These are phyloP conservation scores for Rhynchotus rufescens DNA, from an alignment of 2,797 vertebrate species.

Conservation along the genomic window DNA sequence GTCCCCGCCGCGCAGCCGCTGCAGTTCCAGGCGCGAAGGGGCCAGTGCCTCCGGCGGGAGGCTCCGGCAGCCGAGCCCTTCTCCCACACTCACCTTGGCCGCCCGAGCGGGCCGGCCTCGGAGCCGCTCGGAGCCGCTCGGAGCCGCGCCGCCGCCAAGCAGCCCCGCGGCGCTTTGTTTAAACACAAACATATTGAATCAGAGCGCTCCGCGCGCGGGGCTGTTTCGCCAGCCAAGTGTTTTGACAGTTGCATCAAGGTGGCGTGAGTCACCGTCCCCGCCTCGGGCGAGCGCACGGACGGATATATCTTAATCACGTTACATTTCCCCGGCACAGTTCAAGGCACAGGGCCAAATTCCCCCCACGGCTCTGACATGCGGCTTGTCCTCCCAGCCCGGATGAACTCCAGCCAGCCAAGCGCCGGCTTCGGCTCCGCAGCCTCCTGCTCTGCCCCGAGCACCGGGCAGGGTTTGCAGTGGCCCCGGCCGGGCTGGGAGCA, in stretches of 20 bases:
- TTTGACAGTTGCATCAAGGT: conserved; percentile 71
- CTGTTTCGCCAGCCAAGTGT: conserved; percentile 65
- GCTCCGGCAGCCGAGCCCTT: neutral
- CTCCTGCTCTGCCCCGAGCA: neutral
- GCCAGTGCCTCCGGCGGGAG: neutral
- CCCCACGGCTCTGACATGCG: neutral
- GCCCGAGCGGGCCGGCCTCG: neutral
- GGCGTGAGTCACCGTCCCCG: conserved; percentile 65
- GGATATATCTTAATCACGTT: conserved; percentile 65
- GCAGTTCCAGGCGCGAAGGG: neutral
- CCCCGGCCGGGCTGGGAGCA: neutral
- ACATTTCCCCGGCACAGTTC: conserved; percentile 14
- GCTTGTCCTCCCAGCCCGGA: conserved; percentile 46
- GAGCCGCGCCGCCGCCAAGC: conserved; percentile 68
- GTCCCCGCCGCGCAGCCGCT: too few species aligned
- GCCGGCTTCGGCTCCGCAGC: too few species aligned
- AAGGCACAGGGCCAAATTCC: conserved; percentile 37
- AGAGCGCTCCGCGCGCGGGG: conserved; percentile 58
- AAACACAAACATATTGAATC: conserved; percentile 69
- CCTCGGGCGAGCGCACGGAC: conserved; percentile 45
- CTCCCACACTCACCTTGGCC: neutral
- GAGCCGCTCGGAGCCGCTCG: neutral
- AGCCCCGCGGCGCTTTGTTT: conserved; percentile 55
- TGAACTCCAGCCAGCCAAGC: neutral
- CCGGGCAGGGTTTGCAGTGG: neutral